Evolutionary conservation across 2,888 invertebrate genomes (phyloP).

Genomic region (Monoplex corrugatus): DNA sequence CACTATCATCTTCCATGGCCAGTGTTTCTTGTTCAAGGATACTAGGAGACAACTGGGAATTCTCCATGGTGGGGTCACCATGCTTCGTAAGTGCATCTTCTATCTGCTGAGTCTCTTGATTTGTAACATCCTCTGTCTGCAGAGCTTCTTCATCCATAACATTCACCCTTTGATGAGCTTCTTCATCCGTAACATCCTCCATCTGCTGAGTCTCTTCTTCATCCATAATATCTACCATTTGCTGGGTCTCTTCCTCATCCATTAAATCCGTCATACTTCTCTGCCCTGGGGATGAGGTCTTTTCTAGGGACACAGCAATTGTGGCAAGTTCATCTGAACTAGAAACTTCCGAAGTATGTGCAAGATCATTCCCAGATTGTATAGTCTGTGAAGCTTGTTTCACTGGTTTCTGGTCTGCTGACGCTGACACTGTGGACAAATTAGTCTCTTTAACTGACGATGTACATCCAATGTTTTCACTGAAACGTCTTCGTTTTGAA

Average conservation of each 20-base stretch:
- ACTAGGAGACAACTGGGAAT: slow-evolving; percentile 33
- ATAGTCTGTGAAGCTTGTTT: background rate
- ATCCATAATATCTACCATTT: background rate
- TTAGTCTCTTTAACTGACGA: background rate
- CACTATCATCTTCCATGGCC: background rate
- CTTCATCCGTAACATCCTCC: no score
- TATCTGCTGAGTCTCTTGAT: background rate
- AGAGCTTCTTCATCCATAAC: background rate
- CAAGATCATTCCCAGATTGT: background rate
- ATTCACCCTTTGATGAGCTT: no score
- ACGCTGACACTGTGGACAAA: background rate
- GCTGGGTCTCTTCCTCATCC: background rate
- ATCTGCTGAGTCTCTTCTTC: no score
- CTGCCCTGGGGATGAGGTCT: no score
- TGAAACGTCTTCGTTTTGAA: background rate
- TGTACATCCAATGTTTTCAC: background rate
- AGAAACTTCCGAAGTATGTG: background rate
- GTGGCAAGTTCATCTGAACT: background rate
- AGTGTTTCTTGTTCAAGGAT: slow-evolving; percentile 7
- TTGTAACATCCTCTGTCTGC: no score
- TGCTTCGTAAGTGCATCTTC: background rate
- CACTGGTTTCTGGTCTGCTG: background rate
- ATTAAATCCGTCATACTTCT: background rate
- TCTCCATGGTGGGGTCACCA: slow-evolving; percentile 18
- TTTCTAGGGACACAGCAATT: background rate